A percentile compares a stretch with the other conserved stretches of the same genome.
phyloP scores from a whole-genome alignment of 2,888 invertebrate species.

The Eupelmus urozonus region DNA sequence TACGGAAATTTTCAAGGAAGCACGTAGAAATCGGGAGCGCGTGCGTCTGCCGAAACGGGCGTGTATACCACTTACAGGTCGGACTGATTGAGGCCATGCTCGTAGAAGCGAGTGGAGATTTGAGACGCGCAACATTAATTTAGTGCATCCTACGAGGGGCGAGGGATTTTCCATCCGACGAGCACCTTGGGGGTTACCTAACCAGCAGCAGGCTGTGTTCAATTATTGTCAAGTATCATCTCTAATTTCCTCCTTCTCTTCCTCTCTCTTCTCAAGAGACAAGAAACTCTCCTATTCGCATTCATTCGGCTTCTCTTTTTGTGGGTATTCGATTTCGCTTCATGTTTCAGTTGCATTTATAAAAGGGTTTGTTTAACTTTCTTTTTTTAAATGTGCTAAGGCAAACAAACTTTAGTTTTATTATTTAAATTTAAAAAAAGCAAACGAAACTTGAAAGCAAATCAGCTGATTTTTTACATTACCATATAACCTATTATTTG shows the following conservation, averaged over 20 bases:
- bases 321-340: too few relatives aligned
- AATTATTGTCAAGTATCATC: slow-evolving; percentile 29
- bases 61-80: slow-evolving; percentile 15
- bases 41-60: too few relatives aligned
- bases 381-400: too few relatives aligned
- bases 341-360: too few relatives aligned
- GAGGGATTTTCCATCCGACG: neutral
- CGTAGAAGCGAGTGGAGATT: neutral
- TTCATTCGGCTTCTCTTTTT: too few relatives aligned
- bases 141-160: neutral
- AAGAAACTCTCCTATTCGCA: too few relatives aligned
- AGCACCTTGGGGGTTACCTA: neutral
- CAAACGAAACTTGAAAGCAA: too few relatives aligned
- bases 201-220: neutral
- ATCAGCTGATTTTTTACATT: too few relatives aligned
- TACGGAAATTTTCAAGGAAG: slow-evolving; percentile 16
- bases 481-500: too few relatives aligned
- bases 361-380: too few relatives aligned
- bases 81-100: slow-evolving; percentile 31
- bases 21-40: neutral
- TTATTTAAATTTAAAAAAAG: too few relatives aligned
- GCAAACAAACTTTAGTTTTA: too few relatives aligned
- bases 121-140: slow-evolving; percentile 23
- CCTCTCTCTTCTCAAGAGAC: neutral
- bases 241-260: slow-evolving; percentile 8